These are phyloP conservation scores for Synanthedon formicaeformis DNA, from an alignment of 2,888 invertebrate genomes.

Conservation along the genomic window DNA sequence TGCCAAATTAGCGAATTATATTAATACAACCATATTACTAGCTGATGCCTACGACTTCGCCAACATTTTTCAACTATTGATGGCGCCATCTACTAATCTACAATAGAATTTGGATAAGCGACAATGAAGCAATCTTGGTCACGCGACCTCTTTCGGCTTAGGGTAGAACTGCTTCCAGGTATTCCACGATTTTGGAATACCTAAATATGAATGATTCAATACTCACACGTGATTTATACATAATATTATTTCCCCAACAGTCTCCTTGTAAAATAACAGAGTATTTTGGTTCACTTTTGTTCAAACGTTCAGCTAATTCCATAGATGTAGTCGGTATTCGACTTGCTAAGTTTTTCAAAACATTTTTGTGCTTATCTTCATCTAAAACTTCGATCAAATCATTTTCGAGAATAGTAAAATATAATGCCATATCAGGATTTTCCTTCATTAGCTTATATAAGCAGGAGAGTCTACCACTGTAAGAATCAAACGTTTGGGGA, in stretches of 20 bases:
- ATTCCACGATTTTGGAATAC: no score
- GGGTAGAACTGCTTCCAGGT: no score
- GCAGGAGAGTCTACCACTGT: constrained; percentile 13
- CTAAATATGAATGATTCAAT: no score
- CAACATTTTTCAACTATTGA: no score
- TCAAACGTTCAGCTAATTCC: constrained; percentile 5
- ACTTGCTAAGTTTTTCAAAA: constrained; percentile 11
- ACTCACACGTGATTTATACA: constrained; percentile 25
- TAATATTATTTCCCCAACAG: constrained; percentile 36
- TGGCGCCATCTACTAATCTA: no score
- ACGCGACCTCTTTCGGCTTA: no score
- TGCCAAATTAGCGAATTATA: no score
- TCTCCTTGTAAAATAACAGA: constrained; percentile 32
- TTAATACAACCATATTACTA: no score
- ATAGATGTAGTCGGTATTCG: neutral
- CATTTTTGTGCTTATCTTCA: constrained; percentile 14
- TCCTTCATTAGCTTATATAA: constrained; percentile 6
- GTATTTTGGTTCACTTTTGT: constrained; percentile 17
- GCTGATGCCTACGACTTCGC: no score
- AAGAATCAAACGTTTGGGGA: constrained; percentile 16
- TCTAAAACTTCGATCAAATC: constrained; percentile 12
- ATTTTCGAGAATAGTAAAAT: constrained; percentile 10
- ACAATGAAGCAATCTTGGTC: no score
- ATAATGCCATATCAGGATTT: neutral
- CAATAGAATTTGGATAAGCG: no score